A percentile compares a stretch with the other conserved stretches of the same genome.
Conservation (phyloP, 1,140 invertebrate genomes). For the Chelonus insularis region DNA sequence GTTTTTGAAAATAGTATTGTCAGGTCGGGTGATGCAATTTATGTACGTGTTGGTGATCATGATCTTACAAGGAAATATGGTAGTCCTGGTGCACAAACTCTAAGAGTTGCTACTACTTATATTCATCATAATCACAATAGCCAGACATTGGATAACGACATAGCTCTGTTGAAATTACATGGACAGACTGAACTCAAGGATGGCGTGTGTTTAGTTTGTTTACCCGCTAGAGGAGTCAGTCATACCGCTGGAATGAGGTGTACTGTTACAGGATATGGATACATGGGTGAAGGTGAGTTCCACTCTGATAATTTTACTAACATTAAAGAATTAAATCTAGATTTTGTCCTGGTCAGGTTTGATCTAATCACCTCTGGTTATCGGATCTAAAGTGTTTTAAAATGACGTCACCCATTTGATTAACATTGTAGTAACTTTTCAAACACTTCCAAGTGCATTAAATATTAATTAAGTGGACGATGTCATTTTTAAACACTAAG, state of each 20-base stretch:
- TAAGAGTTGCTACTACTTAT: constrained; percentile 87
- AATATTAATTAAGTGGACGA: too few relatives aligned
- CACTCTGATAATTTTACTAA: too few relatives aligned
- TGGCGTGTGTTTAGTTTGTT: constrained; percentile 82
- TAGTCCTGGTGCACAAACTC: constrained; percentile 84
- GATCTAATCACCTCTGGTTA: too few relatives aligned
- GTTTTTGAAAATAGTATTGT: too few relatives aligned
- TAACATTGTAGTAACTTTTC: too few relatives aligned
- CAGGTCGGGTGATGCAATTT: constrained; percentile 85
- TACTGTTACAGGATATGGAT: constrained; percentile 91
- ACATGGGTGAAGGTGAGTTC: constrained; percentile 87
- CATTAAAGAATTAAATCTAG: too few relatives aligned
- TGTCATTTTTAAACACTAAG: too few relatives aligned
- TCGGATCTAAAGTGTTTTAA: too few relatives aligned
- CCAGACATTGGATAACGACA: constrained; percentile 94
- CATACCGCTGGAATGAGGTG: constrained; percentile 86
- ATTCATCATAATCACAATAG: constrained; percentile 97
- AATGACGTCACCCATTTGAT: too few relatives aligned
- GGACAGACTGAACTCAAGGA: constrained; percentile 86
- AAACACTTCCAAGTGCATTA: too few relatives aligned
- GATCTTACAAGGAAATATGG: constrained; percentile 86
- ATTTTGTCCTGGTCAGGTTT: too few relatives aligned
- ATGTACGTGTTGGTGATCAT: constrained; percentile 90
- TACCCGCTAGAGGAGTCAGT: constrained; percentile 82
- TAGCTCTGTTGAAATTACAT: constrained; percentile 89